Conservation (phyloP, 2,797 vertebrate genomes). For the Scolopax rusticola region DNA sequence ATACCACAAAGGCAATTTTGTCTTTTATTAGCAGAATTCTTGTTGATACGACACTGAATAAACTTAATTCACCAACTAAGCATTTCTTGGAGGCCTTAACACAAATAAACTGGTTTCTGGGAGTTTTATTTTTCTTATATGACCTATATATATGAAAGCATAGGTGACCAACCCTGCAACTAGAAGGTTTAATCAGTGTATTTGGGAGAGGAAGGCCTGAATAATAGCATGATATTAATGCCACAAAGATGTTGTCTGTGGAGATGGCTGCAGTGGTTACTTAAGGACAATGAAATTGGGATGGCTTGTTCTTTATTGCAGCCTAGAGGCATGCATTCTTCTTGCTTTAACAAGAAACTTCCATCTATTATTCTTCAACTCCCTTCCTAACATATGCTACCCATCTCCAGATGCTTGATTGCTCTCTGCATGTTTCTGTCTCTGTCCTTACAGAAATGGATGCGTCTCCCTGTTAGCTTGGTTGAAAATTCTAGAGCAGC, state of each 20-base stretch:
- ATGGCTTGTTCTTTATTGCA: constrained; percentile 48
- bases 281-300: constrained; percentile 46
- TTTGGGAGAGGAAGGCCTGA: not conserved
- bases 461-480: not conserved
- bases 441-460: not conserved
- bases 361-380: constrained; percentile 57
- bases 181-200: not conserved
- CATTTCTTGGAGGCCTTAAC: not conserved
- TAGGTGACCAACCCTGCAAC: not conserved
- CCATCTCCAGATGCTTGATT: constrained; percentile 29
- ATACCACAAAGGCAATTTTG: not conserved
- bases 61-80: not conserved
- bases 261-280: constrained; percentile 43
- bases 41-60: not conserved
- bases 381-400: not conserved
- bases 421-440: not conserved
- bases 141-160: not conserved
- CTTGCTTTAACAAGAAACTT: constrained; percentile 50
- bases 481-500: not conserved
- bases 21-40: not conserved
- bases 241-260: not conserved
- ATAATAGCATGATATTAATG: not conserved
- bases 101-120: not conserved
- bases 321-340: constrained; percentile 53
- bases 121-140: not conserved